phyloP scores from a whole-genome alignment of 2,888 invertebrate genomes.

The Prosopocoilus inquinatus region DNA sequence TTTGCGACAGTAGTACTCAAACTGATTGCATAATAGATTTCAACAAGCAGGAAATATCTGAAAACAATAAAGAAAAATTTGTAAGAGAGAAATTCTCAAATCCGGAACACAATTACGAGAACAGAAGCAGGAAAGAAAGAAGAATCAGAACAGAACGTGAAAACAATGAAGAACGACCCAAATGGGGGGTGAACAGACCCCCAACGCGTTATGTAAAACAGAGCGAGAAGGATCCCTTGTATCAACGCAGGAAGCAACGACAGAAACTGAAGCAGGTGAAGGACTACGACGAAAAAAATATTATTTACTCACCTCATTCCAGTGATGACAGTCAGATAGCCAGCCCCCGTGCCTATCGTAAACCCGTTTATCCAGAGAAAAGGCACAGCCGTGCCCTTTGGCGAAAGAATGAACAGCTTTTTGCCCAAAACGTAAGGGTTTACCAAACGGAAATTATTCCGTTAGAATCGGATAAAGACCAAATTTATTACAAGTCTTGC shows the following conservation, averaged over 20 bases:
- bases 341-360: conserved; percentile 53
- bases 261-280: conserved; percentile 59
- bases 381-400: conserved; percentile 46
- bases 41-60: conserved; percentile 28
- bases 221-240: conserved; percentile 86
- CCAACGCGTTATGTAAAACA: conserved; percentile 83
- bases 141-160: conserved; percentile 58
- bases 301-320: conserved; percentile 58
- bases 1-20: conserved; percentile 68
- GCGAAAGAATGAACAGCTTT: conserved; percentile 52
- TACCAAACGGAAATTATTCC: conserved; percentile 54
- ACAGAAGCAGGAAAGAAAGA: conserved; percentile 55
- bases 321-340: conserved; percentile 63
- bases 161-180: conserved; percentile 64
- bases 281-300: conserved; percentile 54
- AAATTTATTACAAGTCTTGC: conserved; percentile 41
- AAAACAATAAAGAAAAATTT: conserved; percentile 40
- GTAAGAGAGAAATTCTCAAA: conserved; percentile 49
- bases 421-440: conserved; percentile 47
- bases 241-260: conserved; percentile 67
- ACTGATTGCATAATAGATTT: conserved; percentile 52
- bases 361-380: conserved; percentile 51
- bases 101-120: conserved; percentile 53
- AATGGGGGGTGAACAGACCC: conserved; percentile 76
- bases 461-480: conserved; percentile 55